Evolutionary conservation across 2,888 invertebrate genomes (phyloP).

Genomic region (Stratiomys singularior): DNA sequence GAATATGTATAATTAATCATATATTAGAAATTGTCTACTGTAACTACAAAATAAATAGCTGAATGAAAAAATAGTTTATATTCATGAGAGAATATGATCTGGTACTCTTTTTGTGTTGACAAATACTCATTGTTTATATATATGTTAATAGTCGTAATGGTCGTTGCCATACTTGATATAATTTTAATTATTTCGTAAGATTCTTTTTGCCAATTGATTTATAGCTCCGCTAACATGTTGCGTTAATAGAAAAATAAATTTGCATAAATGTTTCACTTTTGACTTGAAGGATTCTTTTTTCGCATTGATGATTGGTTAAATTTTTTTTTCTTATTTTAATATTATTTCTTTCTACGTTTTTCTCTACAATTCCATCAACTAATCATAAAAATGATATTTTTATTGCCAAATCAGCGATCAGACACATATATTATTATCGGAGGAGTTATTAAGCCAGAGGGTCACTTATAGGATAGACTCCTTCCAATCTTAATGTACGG

Average conservation of each 20-base stretch:
- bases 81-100: constrained; percentile 1
- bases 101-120: not conserved
- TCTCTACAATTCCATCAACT: not conserved
- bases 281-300: not conserved
- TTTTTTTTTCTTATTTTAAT: not conserved
- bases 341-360: not conserved
- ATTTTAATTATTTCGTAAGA: not conserved
- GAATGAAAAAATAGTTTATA: constrained; percentile 23
- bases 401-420: constrained; percentile 24
- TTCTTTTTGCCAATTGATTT: constrained; percentile 3
- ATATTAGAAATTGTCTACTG: constrained; percentile 7
- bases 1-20: too few relatives aligned
- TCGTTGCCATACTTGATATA: not conserved
- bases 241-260: constrained; percentile 14
- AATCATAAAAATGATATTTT: constrained; percentile 8
- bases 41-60: constrained; percentile 30
- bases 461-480: not conserved
- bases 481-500: not conserved
- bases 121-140: not conserved
- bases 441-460: not conserved
- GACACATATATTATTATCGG: constrained; percentile 1
- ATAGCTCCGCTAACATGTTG: not conserved
- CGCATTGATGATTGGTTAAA: not conserved
- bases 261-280: not conserved
- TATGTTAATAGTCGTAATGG: not conserved